A percentile compares a stretch with the other conserved stretches of the same genome.
Conservation (phyloP, 1,140 invertebrate species). For the Tetraneura akinire region DNA sequence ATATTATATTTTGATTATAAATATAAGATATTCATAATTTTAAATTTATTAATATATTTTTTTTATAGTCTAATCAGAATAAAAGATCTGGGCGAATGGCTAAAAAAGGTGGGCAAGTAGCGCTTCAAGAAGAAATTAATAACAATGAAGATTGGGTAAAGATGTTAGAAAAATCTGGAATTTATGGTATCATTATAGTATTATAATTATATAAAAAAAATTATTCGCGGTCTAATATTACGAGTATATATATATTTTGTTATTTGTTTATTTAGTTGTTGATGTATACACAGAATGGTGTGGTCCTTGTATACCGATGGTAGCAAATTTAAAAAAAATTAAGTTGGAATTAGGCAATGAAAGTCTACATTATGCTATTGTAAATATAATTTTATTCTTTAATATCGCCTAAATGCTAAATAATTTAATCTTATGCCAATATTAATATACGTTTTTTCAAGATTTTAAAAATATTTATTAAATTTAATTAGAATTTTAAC, state of each 20-base stretch:
- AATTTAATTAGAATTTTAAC: no score
- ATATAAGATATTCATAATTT: no score
- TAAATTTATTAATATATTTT: background rate
- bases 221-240: no score
- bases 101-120: conserved; percentile 74
- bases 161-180: conserved; percentile 74
- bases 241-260: background rate
- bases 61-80: conserved; percentile 5
- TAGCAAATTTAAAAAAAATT: conserved; percentile 82
- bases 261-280: conserved; percentile 66
- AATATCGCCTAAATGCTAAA: no score
- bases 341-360: conserved; percentile 87
- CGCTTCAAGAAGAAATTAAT: conserved; percentile 76
- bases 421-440: no score
- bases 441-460: no score
- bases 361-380: conserved; percentile 75
- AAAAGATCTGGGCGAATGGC: conserved; percentile 56
- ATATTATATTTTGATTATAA: no score
- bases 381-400: conserved; percentile 59
- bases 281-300: conserved; percentile 94
- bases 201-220: no score
- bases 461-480: no score
- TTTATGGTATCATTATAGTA: conserved; percentile 68
- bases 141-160: conserved; percentile 88
- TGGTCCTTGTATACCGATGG: conserved; percentile 84